A percentile compares a stretch with the other conserved stretches of the same genome.
These are phyloP conservation scores for Lepilemur septentrionalis DNA, from an alignment of 2,797 vertebrate genomes.

Conservation along the genomic window DNA sequence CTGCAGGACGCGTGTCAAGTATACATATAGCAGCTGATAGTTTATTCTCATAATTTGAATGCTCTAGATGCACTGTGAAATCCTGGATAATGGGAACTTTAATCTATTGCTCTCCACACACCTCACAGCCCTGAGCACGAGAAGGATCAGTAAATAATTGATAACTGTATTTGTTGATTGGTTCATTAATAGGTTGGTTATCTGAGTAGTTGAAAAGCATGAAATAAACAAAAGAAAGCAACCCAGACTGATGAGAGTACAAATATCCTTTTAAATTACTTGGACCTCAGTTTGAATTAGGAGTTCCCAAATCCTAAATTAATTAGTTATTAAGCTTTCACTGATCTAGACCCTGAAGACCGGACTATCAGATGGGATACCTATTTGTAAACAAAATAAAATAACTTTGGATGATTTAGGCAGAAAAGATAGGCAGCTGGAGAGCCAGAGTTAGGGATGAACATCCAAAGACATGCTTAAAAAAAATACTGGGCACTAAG, in stretches of 20 bases:
- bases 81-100: neutral
- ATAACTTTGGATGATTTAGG: neutral
- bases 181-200: neutral
- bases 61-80: neutral
- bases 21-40: rapidly evolving
- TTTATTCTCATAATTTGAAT: neutral
- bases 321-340: neutral
- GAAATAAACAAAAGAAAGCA: neutral
- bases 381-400: neutral
- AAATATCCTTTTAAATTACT: neutral
- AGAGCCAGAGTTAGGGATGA: neutral
- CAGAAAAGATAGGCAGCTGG: neutral
- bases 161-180: neutral
- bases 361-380: neutral
- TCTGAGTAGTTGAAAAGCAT: neutral
- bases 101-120: neutral
- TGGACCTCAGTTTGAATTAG: neutral
- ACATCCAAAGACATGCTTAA: neutral
- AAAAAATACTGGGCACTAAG: no score
- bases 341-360: neutral
- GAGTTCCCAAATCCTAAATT: neutral
- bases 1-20: neutral
- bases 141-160: neutral
- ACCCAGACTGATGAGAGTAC: neutral
- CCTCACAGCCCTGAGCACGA: neutral